Base-by-base conservation (phyloP, 1,140 invertebrate genomes). In the Drosophila leontia region DNA sequence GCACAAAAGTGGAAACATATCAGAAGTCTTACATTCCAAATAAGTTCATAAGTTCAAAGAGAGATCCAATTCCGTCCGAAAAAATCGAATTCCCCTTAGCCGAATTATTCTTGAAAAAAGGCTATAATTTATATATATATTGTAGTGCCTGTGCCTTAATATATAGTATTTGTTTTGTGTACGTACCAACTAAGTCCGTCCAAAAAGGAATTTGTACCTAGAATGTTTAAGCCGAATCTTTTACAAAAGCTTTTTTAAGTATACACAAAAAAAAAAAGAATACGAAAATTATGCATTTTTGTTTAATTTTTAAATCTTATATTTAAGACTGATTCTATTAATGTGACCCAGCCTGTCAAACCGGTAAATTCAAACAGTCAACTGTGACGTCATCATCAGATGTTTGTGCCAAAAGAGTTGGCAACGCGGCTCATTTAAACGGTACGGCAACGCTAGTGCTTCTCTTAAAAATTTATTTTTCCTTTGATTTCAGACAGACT, bases 101-200 rank as follows among this genome's bases (percentile, higher is more conserved):
- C 48, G 32, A 51, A 35, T 29, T 44, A 26, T 42, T 44, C 15
- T 35, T 53, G 8, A 32, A 35, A 35, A 17, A 69, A 37, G 47
- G 61, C 39, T 67, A 55, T 45, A 19, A 32, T 53, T n/a, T 70
- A 37, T 44, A 55, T 23, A 41, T 23, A 41, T 57, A 37, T 55
- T 55, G 19, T 29, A 67, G 57, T n/a, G 39, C 17, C 62, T 68
- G 70, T 72, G 70, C 70, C 70, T 72, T 72, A 72, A 71, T 59
- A 59, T 59, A 59, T 59, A 65, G 62, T 42, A n/a, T 62, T 59
- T 58, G 67, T 50, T 62, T 72, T 60, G 67, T 71, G 69, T 72
- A 72, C 69, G 57, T 71, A 72, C 37, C 69, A 71, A 71, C 32
- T 69, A 69, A 69, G 69, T 58, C 69, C 69, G 65, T 72, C 69